A percentile compares a stretch with the other conserved stretches of the same genome.
Evolutionary conservation across 1,140 invertebrate species (phyloP).

Genomic region (Calliopsis andreniformis): DNA sequence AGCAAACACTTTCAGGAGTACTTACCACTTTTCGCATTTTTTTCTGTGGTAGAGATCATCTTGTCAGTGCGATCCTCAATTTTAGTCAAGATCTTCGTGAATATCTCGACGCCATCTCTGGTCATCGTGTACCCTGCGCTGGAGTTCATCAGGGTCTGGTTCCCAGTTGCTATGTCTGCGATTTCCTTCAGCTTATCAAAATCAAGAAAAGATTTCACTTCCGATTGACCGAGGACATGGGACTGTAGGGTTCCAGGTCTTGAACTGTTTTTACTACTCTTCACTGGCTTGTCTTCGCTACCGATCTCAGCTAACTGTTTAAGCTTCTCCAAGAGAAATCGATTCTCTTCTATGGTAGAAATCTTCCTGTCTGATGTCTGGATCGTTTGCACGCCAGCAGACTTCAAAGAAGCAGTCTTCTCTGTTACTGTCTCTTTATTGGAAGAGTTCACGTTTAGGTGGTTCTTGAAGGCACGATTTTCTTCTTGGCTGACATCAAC

Average conservation of each 20-base stretch:
- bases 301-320: constrained; percentile 68
- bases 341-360: constrained; percentile 60
- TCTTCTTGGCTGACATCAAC: constrained; percentile 17
- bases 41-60: constrained; percentile 69
- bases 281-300: constrained; percentile 52
- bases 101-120: constrained; percentile 85
- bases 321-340: constrained; percentile 66
- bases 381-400: constrained; percentile 16
- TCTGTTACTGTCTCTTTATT: constrained; percentile 18
- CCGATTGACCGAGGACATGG: background rate
- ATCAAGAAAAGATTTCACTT: constrained; percentile 43
- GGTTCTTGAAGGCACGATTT: constrained; percentile 48
- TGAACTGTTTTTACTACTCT: constrained; percentile 37
- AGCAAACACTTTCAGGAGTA: background rate
- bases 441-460: background rate
- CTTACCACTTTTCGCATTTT: constrained; percentile 46
- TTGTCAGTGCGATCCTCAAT: constrained; percentile 71
- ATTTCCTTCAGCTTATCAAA: constrained; percentile 74
- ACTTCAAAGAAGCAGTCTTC: constrained; percentile 3
- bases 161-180: constrained; percentile 66
- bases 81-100: constrained; percentile 86
- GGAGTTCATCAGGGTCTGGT: constrained; percentile 61
- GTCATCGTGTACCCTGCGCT: constrained; percentile 82
- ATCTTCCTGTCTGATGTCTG: constrained; percentile 74
- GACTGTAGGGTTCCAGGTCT: background rate